Evolutionary conservation across 2,113 vertebrate genomes (phyloP).

Genomic region (Pseudolaguvia tuberculata): DNA sequence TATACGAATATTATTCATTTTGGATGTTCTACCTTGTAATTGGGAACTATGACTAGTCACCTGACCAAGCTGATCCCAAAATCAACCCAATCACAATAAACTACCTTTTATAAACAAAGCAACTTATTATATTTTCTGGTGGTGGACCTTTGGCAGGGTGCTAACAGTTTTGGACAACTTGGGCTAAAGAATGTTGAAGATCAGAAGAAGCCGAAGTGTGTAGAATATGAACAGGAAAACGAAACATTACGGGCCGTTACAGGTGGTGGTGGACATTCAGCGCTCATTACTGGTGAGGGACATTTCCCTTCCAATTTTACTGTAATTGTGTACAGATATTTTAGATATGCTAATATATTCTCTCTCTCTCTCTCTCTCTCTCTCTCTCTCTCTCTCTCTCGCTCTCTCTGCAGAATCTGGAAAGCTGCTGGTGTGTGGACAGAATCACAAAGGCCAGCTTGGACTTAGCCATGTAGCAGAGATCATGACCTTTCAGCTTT

Average conservation of each 20-base stretch:
- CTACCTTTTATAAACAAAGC: background rate
- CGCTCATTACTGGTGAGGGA: constrained; percentile 73
- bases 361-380: no score
- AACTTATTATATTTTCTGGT: no score
- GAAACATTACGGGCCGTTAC: constrained; percentile 58
- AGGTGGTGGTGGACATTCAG: constrained; percentile 87
- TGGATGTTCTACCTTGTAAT: background rate
- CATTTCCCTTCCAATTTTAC: background rate
- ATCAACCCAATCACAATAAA: background rate
- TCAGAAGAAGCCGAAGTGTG: constrained; percentile 63
- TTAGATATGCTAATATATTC: constrained; percentile 1
- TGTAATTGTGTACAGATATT: no score
- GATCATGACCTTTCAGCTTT: constrained; percentile 69
- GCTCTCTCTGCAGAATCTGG: constrained; percentile 67
- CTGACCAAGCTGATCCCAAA: background rate
- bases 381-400: no score
- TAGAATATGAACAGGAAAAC: constrained; percentile 41
- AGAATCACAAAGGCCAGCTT: constrained; percentile 85
- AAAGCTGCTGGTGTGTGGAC: constrained; percentile 80
- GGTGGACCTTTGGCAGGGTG: constrained; percentile 69
- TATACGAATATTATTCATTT: background rate
- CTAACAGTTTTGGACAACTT: constrained; percentile 91
- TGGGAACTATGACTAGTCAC: background rate
- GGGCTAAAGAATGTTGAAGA: constrained; percentile 82
- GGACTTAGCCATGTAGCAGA: constrained; percentile 77